These are phyloP conservation scores for Notoglanidium macrostoma DNA, from an alignment of 2,797 vertebrate species.

Conservation along the genomic window DNA sequence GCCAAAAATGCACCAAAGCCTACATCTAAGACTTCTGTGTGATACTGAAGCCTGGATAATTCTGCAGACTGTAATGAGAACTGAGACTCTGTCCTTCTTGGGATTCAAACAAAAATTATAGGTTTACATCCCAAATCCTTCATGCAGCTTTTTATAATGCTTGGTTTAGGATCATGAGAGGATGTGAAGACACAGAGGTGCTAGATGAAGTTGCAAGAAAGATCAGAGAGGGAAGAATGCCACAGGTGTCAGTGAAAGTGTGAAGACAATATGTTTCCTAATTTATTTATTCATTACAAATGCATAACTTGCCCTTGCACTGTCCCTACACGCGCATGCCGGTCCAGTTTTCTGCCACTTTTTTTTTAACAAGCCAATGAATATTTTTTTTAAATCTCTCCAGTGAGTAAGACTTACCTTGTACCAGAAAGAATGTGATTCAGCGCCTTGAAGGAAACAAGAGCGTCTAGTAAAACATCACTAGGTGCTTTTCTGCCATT, in stretches of 20 bases:
- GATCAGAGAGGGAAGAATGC: neutral
- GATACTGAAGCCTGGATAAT: neutral
- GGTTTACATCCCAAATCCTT: neutral
- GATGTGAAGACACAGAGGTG: no score
- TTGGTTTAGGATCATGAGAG: neutral
- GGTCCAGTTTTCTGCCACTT: neutral
- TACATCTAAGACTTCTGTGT: neutral
- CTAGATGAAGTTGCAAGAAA: neutral
- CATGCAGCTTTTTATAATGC: neutral
- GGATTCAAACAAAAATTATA: neutral
- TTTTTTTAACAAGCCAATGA: neutral
- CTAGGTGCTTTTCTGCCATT: neutral
- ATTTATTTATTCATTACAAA: neutral
- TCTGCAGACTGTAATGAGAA: neutral
- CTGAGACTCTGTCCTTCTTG: neutral
- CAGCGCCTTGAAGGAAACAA: neutral
- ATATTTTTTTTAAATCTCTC: neutral
- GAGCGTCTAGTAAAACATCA: neutral
- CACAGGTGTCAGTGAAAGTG: constrained; percentile 1
- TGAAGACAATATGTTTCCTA: neutral
- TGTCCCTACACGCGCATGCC: neutral
- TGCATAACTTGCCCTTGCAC: neutral
- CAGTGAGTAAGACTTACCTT: neutral
- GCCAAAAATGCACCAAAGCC: neutral
- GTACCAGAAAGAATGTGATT: neutral